These are phyloP conservation scores for Pandemis cinnamomeana DNA, from an alignment of 2,888 invertebrate genomes.

Conservation along the genomic window DNA sequence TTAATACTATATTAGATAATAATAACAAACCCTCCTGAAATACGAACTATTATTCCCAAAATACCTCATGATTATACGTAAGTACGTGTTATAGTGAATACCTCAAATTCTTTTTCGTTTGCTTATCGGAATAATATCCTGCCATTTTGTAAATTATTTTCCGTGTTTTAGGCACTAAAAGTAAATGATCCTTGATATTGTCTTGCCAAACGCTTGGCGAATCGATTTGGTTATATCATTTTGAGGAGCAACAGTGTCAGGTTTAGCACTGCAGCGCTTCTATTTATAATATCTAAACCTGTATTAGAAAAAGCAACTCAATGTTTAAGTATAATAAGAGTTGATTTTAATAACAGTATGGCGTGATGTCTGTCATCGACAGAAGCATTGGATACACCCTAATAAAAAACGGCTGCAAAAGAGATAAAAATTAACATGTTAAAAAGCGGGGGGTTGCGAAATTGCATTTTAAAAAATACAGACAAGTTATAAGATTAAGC, in stretches of 20 bases:
- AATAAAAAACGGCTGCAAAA: constrained; percentile 22
- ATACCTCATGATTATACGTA: constrained; percentile 6
- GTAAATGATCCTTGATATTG: constrained; percentile 29
- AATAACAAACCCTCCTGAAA: constrained; percentile 49
- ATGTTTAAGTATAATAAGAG: background rate
- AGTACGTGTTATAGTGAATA: constrained; percentile 1
- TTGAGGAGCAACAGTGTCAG: constrained; percentile 9
- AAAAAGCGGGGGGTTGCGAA: constrained; percentile 68
- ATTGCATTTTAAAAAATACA: constrained; percentile 70
- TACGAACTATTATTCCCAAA: constrained; percentile 42
- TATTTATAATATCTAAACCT: no score
- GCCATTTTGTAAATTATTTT: constrained; percentile 12
- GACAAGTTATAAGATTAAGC: constrained; percentile 72
- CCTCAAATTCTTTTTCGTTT: constrained; percentile 4
- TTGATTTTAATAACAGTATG: constrained; percentile 14
- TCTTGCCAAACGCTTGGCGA: constrained; percentile 20
- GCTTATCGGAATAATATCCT: constrained; percentile 9
- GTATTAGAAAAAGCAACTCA: no score
- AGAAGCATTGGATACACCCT: background rate
- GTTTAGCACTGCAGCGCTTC: background rate
- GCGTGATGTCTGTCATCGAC: constrained; percentile 4
- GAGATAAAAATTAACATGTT: constrained; percentile 65
- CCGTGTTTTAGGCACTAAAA: constrained; percentile 12
- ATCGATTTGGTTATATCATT: constrained; percentile 19
- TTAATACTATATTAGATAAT: constrained; percentile 72